Evolutionary conservation across 92 coral and sea anemone genomes (phyloP), one percentile per base, ranked within the genome.

Genomic region (Paramuricea clavata): DNA sequence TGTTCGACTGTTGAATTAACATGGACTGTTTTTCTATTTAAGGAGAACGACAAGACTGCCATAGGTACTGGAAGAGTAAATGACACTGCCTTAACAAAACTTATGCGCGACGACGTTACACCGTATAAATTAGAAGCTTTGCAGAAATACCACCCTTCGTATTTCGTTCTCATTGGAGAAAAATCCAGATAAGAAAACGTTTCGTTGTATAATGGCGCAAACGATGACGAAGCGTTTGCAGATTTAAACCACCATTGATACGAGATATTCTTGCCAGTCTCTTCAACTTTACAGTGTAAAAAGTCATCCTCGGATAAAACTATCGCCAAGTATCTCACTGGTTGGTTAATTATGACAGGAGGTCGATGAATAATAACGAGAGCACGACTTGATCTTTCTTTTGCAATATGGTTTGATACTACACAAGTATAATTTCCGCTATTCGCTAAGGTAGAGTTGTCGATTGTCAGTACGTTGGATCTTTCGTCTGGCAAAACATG

Each of bases 241-340:
- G 89, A 70, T 64, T 62, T 94, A 81, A 86, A 92, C 74, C 86
- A 83, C 97, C 97, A 94, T 21, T 93, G 91, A 42, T 92, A 92
- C 3, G 60, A 44, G 19, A 90, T 52, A 25, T 87, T 88, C 16
- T 27, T 69, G 13, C 70, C 54, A 2, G 68, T 78, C 68, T 93
- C 87, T 36, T 83, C 64, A 0, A 89, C 95, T 16, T 76, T 69
- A 43, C 94, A 92, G 12, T 68, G 62, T 19, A 94, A 81, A 74
- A 34, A 77, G 54, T 85, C 85, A 22, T 64, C 86, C 19, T 76
- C 82, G 74, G 50, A 78, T 11, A 90, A 34, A 5, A 83, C 64
- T 26, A 85, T 86, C 31, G 87, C 84, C 81, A 90, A 41, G 59
- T 74, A 77, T 11, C 78, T 62, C 32, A 91, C 89, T 56, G 95